Evolutionary conservation across 2,797 vertebrate genomes (phyloP).

Genomic region (Chloroceryle inda): DNA sequence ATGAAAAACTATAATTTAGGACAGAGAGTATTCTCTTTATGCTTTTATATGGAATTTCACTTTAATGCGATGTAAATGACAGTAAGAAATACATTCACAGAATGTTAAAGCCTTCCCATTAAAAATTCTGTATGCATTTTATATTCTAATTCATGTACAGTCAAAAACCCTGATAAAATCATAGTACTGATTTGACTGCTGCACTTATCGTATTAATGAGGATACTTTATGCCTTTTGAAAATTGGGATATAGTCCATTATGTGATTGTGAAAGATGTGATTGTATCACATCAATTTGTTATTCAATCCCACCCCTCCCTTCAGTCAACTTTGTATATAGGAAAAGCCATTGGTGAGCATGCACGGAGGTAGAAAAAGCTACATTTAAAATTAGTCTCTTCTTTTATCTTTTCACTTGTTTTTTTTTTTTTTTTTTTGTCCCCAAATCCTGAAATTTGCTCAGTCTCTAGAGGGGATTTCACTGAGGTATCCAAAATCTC

Average conservation of each 20-base stretch:
- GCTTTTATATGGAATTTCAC: constrained; percentile 83
- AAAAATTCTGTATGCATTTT: constrained; percentile 87
- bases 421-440: neutral
- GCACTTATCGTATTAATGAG: constrained; percentile 87
- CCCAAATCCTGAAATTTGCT: neutral
- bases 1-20: constrained; percentile 83
- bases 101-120: constrained; percentile 83
- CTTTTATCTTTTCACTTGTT: constrained; percentile 26
- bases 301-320: constrained; percentile 83
- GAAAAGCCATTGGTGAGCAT: constrained; percentile 46
- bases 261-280: constrained; percentile 86
- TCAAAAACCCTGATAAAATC: constrained; percentile 88
- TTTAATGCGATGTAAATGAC: constrained; percentile 86
- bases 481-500: neutral
- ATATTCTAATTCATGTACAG: constrained; percentile 88
- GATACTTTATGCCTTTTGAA: constrained; percentile 88
- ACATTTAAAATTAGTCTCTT: neutral
- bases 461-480: neutral
- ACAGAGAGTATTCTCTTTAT: constrained; percentile 77
- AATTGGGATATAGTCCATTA: constrained; percentile 85
- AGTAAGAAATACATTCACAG: constrained; percentile 83
- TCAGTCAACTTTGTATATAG: constrained; percentile 79
- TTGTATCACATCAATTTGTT: constrained; percentile 85
- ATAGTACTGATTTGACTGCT: constrained; percentile 85
- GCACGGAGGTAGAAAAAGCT: constrained; percentile 18